A percentile compares a stretch with the other conserved stretches of the same genome.
Evolutionary conservation across 2,797 vertebrate species (phyloP).

Genomic region (Thamnophis elegans): DNA sequence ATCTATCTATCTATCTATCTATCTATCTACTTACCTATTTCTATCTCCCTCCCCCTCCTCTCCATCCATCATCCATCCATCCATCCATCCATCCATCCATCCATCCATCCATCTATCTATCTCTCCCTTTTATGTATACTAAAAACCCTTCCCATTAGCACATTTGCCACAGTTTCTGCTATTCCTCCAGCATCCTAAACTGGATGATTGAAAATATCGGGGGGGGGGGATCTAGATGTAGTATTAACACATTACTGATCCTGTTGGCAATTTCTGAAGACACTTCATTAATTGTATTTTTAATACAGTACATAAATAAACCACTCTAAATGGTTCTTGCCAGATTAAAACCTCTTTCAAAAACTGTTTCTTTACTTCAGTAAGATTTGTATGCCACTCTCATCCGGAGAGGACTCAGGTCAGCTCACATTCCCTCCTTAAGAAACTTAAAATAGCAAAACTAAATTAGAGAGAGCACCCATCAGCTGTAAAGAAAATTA

Average conservation of each 20-base stretch:
- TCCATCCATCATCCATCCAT: too few relatives aligned
- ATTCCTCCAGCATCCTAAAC: slow-evolving; percentile 18
- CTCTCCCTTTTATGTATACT: neutral
- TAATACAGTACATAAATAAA: neutral
- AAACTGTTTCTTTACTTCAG: neutral
- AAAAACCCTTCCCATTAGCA: neutral
- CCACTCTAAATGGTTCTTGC: neutral
- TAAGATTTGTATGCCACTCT: neutral
- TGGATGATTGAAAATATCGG: slow-evolving; percentile 14
- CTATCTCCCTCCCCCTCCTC: too few relatives aligned
- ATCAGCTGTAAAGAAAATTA: neutral
- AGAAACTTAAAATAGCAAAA: neutral
- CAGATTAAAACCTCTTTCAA: neutral
- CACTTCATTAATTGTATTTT: neutral
- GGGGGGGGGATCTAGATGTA: neutral
- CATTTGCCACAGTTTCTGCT: neutral
- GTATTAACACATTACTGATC: slow-evolving; percentile 25
- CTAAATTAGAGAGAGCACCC: neutral
- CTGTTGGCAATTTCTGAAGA: neutral
- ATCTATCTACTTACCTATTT: too few relatives aligned
- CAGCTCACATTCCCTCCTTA: neutral
- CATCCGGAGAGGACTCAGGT: neutral
- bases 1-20: too few relatives aligned
- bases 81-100: too few relatives aligned
- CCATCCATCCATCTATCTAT: too few relatives aligned